Evolutionary conservation across 2,888 invertebrate genomes (phyloP).

Genomic region (Cotesia congregata): DNA sequence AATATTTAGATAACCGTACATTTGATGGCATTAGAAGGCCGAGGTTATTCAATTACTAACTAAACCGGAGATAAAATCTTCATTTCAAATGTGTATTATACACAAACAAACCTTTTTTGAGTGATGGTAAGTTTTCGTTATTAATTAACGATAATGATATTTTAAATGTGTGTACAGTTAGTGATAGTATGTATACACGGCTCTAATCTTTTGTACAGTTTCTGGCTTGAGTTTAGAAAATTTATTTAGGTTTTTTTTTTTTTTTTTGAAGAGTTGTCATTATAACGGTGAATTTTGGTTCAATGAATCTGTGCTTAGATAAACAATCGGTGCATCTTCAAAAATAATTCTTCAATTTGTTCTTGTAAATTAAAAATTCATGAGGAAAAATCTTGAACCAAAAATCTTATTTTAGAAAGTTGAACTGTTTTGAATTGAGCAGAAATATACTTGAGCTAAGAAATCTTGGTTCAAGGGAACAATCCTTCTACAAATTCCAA

Average conservation of each 20-base stretch:
- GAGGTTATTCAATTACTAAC: not conserved
- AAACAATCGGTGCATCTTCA: no score
- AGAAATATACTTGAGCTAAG: no score
- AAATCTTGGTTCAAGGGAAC: no score
- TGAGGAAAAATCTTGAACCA: not conserved
- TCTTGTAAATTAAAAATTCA: not conserved
- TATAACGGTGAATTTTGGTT: not conserved
- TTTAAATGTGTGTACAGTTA: not conserved
- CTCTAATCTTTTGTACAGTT: not conserved
- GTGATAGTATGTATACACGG: not conserved
- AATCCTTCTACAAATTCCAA: no score
- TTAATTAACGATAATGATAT: not conserved
- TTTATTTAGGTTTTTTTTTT: not conserved
- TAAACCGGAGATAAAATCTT: not conserved
- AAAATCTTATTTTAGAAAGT: no score
- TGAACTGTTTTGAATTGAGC: not conserved
- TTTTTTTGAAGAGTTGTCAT: not conserved
- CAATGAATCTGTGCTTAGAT: no score
- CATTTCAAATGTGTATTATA: not conserved
- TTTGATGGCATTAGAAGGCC: no score
- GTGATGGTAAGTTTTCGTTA: not conserved
- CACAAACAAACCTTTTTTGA: not conserved
- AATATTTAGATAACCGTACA: no score
- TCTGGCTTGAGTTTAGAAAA: not conserved
- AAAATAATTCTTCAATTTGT: no score